These are phyloP conservation scores for Drosophila seguyi DNA, from an alignment of 1,140 invertebrate genomes.

Conservation along the genomic window DNA sequence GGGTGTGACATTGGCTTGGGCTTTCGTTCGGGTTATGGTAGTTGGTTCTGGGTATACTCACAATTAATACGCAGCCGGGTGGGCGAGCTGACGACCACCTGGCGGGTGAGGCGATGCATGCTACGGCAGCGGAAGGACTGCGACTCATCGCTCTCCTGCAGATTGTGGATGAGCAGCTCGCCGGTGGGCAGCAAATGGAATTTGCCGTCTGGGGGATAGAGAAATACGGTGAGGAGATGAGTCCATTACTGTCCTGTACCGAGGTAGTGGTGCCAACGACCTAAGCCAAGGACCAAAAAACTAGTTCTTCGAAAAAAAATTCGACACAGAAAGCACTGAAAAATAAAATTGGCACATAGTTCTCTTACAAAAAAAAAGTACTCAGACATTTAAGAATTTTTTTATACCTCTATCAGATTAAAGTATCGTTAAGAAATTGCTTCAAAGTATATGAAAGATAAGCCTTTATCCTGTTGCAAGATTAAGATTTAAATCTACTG, in stretches of 20 bases:
- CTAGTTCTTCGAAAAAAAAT: conserved; percentile 9
- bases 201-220: conserved; percentile 89
- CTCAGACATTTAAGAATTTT: not conserved
- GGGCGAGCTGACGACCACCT: conserved; percentile 90
- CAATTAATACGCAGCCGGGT: conserved; percentile 90
- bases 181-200: conserved; percentile 93
- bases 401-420: not conserved
- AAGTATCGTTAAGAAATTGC: not conserved
- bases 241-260: not conserved
- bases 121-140: conserved; percentile 91
- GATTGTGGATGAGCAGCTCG: conserved; percentile 91
- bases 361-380: too few relatives aligned
- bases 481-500: conserved; percentile 7
- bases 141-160: conserved; percentile 91
- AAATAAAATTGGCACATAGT: not conserved
- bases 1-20: conserved; percentile 56
- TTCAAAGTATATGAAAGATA: not conserved
- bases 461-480: not conserved
- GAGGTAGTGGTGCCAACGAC: not conserved
- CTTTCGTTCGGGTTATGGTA: conserved; percentile 17
- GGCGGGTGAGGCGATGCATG: conserved; percentile 91
- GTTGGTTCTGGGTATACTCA: conserved; percentile 85
- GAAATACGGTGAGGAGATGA: conserved; percentile 7
- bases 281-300: not conserved
- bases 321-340: conserved; percentile 5